phyloP scores from a whole-genome alignment of 2,113 vertebrate genomes.

The Corythoichthys haematopterus region DNA sequence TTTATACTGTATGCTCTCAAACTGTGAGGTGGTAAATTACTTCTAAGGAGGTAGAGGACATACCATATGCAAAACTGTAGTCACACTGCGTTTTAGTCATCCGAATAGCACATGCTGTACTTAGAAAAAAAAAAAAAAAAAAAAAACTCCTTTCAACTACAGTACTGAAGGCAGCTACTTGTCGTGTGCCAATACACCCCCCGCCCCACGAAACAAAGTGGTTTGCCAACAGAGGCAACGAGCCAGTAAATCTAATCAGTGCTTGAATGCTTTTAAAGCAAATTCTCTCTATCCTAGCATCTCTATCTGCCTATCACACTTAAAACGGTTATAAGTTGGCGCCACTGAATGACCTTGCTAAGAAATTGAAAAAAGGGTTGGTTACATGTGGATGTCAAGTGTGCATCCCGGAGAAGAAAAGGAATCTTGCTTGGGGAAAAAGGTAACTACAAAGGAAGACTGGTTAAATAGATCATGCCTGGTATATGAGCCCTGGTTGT shows the following conservation, averaged over 20 bases:
- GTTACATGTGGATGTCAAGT: slow-evolving; percentile 31
- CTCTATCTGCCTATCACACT: neutral
- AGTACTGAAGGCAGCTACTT: slow-evolving; percentile 2
- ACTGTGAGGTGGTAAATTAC: neutral
- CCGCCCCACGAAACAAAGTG: slow-evolving; percentile 4
- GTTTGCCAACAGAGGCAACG: neutral
- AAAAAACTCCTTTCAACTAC: slow-evolving; percentile 1
- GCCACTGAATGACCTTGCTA: slow-evolving; percentile 24
- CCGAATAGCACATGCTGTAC: neutral
- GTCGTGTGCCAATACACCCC: neutral
- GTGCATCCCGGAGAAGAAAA: slow-evolving; percentile 25
- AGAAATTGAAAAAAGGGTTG: slow-evolving; percentile 33
- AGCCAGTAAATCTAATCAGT: slow-evolving; percentile 2
- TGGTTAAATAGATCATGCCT: slow-evolving; percentile 70
- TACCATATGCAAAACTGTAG: neutral
- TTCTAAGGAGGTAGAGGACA: slow-evolving; percentile 1
- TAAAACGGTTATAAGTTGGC: slow-evolving; percentile 25
- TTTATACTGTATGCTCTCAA: neutral
- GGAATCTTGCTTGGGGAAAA: slow-evolving; percentile 36
- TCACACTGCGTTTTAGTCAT: neutral
- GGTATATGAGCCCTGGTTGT: slow-evolving; percentile 70
- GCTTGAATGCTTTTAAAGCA: neutral
- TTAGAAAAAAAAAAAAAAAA: neutral
- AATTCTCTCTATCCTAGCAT: neutral
- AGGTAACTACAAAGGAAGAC: slow-evolving; percentile 29